These are phyloP conservation scores for Paraescarpia echinospica DNA, from an alignment of 1,140 invertebrate genomes.

Conservation along the genomic window DNA sequence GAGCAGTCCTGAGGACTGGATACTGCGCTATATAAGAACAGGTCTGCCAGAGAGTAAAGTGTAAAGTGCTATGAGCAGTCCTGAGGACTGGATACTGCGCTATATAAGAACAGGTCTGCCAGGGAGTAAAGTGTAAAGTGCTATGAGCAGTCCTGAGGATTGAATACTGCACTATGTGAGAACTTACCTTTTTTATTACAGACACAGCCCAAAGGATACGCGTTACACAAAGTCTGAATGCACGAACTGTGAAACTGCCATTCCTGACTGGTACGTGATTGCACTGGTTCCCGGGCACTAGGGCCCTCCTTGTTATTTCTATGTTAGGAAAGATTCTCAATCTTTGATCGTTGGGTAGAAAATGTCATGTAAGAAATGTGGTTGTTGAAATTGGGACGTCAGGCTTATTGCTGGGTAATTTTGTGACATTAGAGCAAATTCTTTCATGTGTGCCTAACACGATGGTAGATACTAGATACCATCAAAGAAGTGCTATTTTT, in stretches of 20 bases:
- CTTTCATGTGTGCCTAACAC: too few species aligned
- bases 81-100: too few species aligned
- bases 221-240: slow-evolving; percentile 69
- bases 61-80: too few species aligned
- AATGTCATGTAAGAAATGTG: not conserved
- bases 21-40: too few species aligned
- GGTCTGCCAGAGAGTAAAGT: too few species aligned
- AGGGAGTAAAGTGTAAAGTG: too few species aligned
- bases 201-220: slow-evolving; percentile 72
- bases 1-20: too few species aligned
- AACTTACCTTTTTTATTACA: slow-evolving; percentile 48
- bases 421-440: not conserved
- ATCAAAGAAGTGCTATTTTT: too few species aligned
- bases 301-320: not conserved
- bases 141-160: too few species aligned
- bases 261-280: slow-evolving; percentile 72
- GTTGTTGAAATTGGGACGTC: not conserved
- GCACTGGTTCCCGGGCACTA: not conserved
- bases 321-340: not conserved
- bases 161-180: too few species aligned
- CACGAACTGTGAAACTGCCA: slow-evolving; percentile 70
- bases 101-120: too few species aligned
- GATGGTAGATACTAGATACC: too few species aligned
- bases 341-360: not conserved
- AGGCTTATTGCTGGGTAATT: not conserved